Evolutionary conservation across 2,888 invertebrate species (phyloP), one percentile per base, ranked within the genome.

Genomic region (Calliphora vomitoria): DNA sequence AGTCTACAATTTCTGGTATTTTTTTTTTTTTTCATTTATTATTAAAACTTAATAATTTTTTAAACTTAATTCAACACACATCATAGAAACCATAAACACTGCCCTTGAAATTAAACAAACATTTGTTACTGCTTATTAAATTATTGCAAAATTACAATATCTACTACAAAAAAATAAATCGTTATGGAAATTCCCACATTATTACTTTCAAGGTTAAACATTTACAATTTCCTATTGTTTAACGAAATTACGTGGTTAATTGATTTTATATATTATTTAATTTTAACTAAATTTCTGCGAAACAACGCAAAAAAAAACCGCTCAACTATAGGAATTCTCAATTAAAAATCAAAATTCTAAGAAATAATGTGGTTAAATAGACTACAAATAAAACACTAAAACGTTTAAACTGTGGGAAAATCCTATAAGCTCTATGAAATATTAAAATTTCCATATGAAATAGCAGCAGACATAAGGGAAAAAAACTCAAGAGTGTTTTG

Each of bases 351-450:
- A 20, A 50, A 60, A 41, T 72, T 35, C 35, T 20, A 2, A 18
- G 25, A 66, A 84, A 35, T 68, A 74, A 60, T 53, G 84, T 68
- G 50, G 0, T 60, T 68, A 18, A 81, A 75, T 15, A 44, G 80
- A 76, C 62, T 25, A 53, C 69, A 69, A 64, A 50, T 4, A 44
- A 79, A 62, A 75, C 50, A 87, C 87, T 87, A 80, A 85, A 82
- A 41, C 66, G 3, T 0, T 10, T 18, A 0, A 15, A 3, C 8
- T 18, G 10, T 50, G 69, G 85, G 79, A 85, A 85, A 82, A 53
- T 58, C 81, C 79, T 6, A 60, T 82, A 8, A 58, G 60, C 78
- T 41, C 53, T 62, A 82, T 69, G 20, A 82, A 79, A 66, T 76
- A 80, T 47, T 55, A 50, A 79, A 62, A 35, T 41, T 13, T 50